Percentiles rank a stretch among this genome's conserved stretches.
Conservation (phyloP, 2,113 vertebrate species). For the Heloderma charlesbogerti region DNA sequence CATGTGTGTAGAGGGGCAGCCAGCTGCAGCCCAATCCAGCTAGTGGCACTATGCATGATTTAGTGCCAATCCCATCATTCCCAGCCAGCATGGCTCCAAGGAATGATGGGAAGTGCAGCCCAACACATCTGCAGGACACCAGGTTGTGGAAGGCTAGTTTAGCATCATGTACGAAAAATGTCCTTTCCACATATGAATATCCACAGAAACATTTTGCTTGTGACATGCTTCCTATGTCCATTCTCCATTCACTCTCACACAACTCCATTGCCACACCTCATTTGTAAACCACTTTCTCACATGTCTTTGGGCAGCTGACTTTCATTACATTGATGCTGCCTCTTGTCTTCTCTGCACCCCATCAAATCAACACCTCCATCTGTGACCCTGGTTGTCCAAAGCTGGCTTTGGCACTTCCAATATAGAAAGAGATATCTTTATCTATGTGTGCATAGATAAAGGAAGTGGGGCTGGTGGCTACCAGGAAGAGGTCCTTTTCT, state of each 20-base stretch:
- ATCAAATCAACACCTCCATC: neutral
- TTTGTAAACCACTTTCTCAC: neutral
- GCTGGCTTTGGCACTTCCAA: neutral
- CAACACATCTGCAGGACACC: no score
- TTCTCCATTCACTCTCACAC: neutral
- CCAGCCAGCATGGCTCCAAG: no score
- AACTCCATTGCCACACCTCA: neutral
- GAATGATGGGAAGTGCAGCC: no score
- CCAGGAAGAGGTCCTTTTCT: no score
- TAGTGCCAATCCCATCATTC: no score
- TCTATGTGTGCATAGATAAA: neutral
- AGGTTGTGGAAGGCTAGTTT: neutral
- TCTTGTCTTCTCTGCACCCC: neutral
- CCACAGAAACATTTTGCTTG: neutral
- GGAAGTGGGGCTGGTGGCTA: no score
- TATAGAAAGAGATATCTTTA: neutral
- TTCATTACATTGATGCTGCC: no score
- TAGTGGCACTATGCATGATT: neutral
- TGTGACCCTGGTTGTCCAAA: neutral
- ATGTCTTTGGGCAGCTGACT: neutral
- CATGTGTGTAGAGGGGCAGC: neutral
- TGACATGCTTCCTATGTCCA: neutral
- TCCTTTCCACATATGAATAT: neutral
- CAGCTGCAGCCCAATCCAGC: neutral
- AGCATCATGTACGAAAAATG: neutral